Evolutionary conservation across 2,888 invertebrate species (phyloP).

Genomic region (Anoncus sp.): DNA sequence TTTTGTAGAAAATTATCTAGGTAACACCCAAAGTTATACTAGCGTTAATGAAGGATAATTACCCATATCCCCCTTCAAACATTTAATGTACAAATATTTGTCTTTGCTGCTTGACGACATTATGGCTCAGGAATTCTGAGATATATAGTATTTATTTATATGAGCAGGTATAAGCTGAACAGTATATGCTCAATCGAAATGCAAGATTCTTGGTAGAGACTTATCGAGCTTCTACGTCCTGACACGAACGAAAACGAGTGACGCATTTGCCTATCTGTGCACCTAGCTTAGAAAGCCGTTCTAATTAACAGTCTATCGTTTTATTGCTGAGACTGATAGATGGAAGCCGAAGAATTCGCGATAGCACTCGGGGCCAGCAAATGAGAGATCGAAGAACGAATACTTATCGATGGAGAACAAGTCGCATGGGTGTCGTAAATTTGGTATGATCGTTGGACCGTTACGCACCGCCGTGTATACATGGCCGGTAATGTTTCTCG

Average conservation of each 20-base stretch:
- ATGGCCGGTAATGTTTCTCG: slow-evolving; percentile 20
- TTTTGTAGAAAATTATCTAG: too few species aligned
- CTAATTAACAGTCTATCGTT: slow-evolving; percentile 53
- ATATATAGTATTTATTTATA: not conserved
- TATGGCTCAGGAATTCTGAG: slow-evolving; percentile 5
- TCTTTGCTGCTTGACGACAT: not conserved
- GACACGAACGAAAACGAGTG: slow-evolving; percentile 21
- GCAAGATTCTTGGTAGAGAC: slow-evolving; percentile 18
- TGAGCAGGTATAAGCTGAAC: not conserved
- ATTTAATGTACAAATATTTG: not conserved
- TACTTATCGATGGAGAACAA: slow-evolving; percentile 48
- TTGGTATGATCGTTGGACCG: slow-evolving; percentile 50
- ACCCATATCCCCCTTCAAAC: too few species aligned
- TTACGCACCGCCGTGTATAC: slow-evolving; percentile 37
- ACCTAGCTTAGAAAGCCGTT: slow-evolving; percentile 53
- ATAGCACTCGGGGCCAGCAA: slow-evolving; percentile 25
- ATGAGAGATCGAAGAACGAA: slow-evolving; percentile 34
- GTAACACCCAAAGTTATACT: too few species aligned
- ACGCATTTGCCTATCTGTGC: slow-evolving; percentile 43
- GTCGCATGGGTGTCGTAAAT: slow-evolving; percentile 43
- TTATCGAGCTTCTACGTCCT: slow-evolving; percentile 27
- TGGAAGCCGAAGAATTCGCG: slow-evolving; percentile 52
- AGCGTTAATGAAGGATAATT: too few species aligned
- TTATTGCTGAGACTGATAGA: slow-evolving; percentile 52
- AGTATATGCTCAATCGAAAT: slow-evolving; percentile 14